Base-by-base conservation (phyloP, 2,888 invertebrate genomes). In the Apodemia hepburni region DNA sequence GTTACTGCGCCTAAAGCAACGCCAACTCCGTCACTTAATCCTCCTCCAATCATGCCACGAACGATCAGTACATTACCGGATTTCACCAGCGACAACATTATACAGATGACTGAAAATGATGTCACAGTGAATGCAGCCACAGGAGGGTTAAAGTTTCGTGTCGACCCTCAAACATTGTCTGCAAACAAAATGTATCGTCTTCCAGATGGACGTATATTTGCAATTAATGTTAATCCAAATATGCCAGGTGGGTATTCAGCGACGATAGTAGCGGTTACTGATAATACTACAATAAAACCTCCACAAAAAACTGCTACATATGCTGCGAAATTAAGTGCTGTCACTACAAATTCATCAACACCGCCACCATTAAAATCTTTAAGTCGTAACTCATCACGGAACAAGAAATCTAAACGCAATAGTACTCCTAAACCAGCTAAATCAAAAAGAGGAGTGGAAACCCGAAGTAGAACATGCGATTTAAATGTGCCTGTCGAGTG, bases 191-290 rank as follows among this genome's bases (percentile, higher is more conserved):
- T 92, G 92, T 92, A 92, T 71, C 82, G 92, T 7, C 74, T 92
- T 58, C 92, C 92, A 5, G 92, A 92, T 70, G 92, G 92, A 0
- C 82, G 92, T 17, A 84, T 92, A 65, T 92, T 92, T 72, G 91
- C 92, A 15, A 92, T 92, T 18, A 92, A 91, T 68, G 75, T 86
- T 15, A 92, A 92, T 68, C 85, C 91, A 2, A 82, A 75, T 63
- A 91, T 92, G 91, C 92, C 92, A 1, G 92, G 92, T 3, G 92
- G 92, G 8, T 92, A 92, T 73, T 92, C 92, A 7, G 92, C 92
- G 33, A 92, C 92, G 3, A 92, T 92, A 64, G 92, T 92, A 12
- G 88, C 92, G 2, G 80, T 89, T 5, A 81, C 88, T 5, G 91
- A 91, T 64, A 73, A 70, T 47, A 61, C 73, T 18, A 66, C 71